Evolutionary conservation across 2,888 invertebrate species (phyloP).

Genomic region (Epinotia ramella): DNA sequence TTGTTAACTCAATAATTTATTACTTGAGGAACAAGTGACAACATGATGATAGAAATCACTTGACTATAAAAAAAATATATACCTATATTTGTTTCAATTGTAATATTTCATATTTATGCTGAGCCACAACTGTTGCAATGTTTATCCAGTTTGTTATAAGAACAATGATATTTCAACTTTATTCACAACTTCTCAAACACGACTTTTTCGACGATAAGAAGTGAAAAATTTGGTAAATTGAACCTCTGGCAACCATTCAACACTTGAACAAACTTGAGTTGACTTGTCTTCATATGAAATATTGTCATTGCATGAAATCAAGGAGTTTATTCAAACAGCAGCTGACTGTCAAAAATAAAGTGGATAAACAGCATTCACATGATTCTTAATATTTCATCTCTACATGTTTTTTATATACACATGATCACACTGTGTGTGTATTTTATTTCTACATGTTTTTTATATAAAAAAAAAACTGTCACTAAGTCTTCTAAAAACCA

Average conservation of each 20-base stretch:
- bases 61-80: background rate
- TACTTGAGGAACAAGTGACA: too few species aligned
- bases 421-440: too few species aligned
- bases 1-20: too few species aligned
- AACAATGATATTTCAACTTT: background rate
- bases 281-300: too few species aligned
- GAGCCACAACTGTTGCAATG: background rate
- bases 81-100: too few species aligned
- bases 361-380: background rate
- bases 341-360: background rate
- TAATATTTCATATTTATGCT: background rate
- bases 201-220: constrained; percentile 12
- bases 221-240: constrained; percentile 2
- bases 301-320: background rate
- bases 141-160: constrained; percentile 7
- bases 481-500: too few species aligned
- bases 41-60: too few species aligned
- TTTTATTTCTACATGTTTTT: background rate
- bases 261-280: constrained; percentile 21
- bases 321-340: background rate
- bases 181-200: constrained; percentile 6
- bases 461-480: too few species aligned
- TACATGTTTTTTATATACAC: background rate
- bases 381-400: background rate
- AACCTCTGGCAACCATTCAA: constrained; percentile 8